Evolutionary conservation across 2,113 vertebrate species (phyloP), one percentile per base, ranked within the genome.

Genomic region (Lanius collurio): DNA sequence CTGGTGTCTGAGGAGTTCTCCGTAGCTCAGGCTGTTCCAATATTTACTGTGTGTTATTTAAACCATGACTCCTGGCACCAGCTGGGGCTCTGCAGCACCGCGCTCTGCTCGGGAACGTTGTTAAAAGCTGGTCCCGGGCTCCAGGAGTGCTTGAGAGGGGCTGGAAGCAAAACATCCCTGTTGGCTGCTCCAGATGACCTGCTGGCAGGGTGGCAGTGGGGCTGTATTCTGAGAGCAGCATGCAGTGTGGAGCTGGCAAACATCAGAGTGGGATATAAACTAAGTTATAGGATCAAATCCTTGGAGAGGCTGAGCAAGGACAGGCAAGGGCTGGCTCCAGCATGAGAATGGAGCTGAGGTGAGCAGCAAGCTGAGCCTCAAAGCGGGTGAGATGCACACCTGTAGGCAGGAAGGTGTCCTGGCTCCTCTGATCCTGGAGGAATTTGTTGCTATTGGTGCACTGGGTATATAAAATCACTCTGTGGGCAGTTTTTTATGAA

Each of bases 41-140:
- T 97, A 90, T 96, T 97, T 96, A 94, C 65, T n/a, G 77, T 68
- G 73, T 83, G 79, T 88, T 93, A 76, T 88, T 94, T 26, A 83
- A 95, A 83, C 88, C 42, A 22, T 44, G 73, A 89, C 19, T 94
- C 65, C 83, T 81, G 76, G 90, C 76, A 94, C 56, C 44, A 44
- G 73, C 64, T 47, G 49, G 64, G 77, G 76, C 76, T 89, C 47
- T 1, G 10, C 15, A 1, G 83, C 41, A 33, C 81, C 1, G 4
- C 0, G 5, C 4, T 9, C 65, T 41, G 46, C 65, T 88, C 52
- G 2, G 64, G 59, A 77, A 59, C 7, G 0, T 53, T 23, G 53
- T 24, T 24, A 59, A 78, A 82, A 94, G 39, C 47, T 24, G 37
- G 21, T 63, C 24, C 42, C 2, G 27, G 53, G 53, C 49, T 95